Conservation (phyloP, 2,797 vertebrate species). For the Antrozous pallidus region DNA sequence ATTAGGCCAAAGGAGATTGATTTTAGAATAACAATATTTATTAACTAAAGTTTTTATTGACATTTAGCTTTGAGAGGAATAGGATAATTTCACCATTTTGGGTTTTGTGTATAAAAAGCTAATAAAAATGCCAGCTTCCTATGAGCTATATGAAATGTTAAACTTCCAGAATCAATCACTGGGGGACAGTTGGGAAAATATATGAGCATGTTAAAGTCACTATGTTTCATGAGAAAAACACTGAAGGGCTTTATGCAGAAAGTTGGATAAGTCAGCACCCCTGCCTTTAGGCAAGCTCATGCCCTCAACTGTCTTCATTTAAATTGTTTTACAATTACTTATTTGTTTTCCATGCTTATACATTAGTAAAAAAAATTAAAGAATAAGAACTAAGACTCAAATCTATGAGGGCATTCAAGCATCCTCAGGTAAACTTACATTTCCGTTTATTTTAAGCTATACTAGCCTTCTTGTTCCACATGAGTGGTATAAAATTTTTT, state of each 20-base stretch:
- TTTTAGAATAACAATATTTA: constrained; percentile 56
- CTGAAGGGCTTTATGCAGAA: neutral
- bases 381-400: neutral
- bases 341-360: neutral
- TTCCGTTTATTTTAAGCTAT: constrained; percentile 36
- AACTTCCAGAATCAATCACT: neutral
- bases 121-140: constrained; percentile 12
- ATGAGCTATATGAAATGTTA: neutral
- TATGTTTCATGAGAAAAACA: neutral
- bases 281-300: neutral
- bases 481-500: neutral
- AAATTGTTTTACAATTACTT: neutral
- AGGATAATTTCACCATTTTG: constrained; percentile 33
- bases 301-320: neutral
- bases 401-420: neutral
- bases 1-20: constrained; percentile 30
- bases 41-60: neutral
- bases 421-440: neutral
- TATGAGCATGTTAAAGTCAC: neutral
- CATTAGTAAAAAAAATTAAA: neutral
- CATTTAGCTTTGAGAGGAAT: constrained; percentile 9
- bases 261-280: neutral
- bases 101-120: neutral
- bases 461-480: neutral
- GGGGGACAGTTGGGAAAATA: neutral